A percentile compares a stretch with the other conserved stretches of the same genome.
These are phyloP conservation scores for Drosophila ironensis DNA, from an alignment of 1,140 invertebrate species.

Conservation along the genomic window DNA sequence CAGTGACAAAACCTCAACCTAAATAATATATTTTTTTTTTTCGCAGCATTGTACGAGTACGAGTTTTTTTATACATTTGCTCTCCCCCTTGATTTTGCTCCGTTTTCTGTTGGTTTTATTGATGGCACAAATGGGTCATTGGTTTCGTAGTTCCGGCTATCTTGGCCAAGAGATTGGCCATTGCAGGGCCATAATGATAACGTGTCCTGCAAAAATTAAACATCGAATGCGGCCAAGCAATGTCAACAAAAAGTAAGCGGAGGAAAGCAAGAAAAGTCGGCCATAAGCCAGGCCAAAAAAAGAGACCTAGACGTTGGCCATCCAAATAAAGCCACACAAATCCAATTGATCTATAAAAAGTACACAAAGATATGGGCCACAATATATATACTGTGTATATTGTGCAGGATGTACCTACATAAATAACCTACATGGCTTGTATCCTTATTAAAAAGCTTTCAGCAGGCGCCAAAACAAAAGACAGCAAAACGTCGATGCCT, in stretches of 20 bases:
- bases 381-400: constrained; percentile 2
- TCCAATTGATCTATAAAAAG: constrained; percentile 38
- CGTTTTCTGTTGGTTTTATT: constrained; percentile 34
- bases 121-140: constrained; percentile 46
- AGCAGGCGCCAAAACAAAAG: constrained; percentile 9
- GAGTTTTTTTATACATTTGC: background rate
- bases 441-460: constrained; percentile 25
- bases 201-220: constrained; percentile 15
- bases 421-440: background rate
- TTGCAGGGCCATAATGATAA: constrained; percentile 6
- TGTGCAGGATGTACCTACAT: background rate
- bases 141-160: background rate
- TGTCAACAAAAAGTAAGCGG: too few relatives aligned
- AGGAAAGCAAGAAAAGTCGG: background rate
- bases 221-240: constrained; percentile 11
- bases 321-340: constrained; percentile 13
- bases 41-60: background rate
- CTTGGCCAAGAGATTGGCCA: background rate
- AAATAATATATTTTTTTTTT: background rate
- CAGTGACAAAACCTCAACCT: background rate
- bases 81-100: background rate
- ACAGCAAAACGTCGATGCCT: background rate
- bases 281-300: background rate
- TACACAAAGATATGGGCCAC: constrained; percentile 4
- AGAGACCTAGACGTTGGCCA: too few relatives aligned